phyloP scores from a whole-genome alignment of 2,888 invertebrate genomes.

The Spialia ferax region DNA sequence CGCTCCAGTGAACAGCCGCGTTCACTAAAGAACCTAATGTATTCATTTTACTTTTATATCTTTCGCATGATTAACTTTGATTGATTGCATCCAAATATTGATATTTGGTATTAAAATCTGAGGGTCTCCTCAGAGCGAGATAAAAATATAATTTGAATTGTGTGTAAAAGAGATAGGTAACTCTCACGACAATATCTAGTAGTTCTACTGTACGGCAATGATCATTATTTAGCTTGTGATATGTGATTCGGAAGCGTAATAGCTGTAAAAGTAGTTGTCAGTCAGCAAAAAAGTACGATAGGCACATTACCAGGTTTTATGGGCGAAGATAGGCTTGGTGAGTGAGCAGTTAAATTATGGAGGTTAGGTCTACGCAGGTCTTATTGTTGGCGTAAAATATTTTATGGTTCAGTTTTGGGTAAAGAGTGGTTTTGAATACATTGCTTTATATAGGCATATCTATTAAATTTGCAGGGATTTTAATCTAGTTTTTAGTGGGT shows the following conservation, averaged over 20 bases:
- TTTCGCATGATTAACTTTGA: slow-evolving; percentile 86
- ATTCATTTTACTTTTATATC: slow-evolving; percentile 84
- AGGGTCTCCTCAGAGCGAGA: slow-evolving; percentile 23
- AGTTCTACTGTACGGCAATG: slow-evolving; percentile 29
- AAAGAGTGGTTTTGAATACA: background rate
- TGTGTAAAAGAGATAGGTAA: slow-evolving; percentile 28
- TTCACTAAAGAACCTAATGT: slow-evolving; percentile 75
- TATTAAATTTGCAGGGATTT: background rate
- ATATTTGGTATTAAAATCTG: slow-evolving; percentile 55
- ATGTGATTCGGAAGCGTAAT: slow-evolving; percentile 56
- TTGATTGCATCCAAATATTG: slow-evolving; percentile 85
- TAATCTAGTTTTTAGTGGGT: background rate
- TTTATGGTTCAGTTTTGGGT: slow-evolving; percentile 18
- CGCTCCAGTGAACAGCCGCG: slow-evolving; percentile 72
- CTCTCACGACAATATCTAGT: slow-evolving; percentile 49
- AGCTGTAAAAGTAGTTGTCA: slow-evolving; percentile 38
- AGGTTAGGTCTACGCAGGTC: slow-evolving; percentile 14
- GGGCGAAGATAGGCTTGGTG: slow-evolving; percentile 19
- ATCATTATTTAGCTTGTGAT: slow-evolving; percentile 49
- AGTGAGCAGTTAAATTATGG: slow-evolving; percentile 24
- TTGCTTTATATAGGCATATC: background rate
- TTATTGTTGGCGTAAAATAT: slow-evolving; percentile 31
- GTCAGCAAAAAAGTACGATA: slow-evolving; percentile 15
- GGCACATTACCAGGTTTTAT: slow-evolving; percentile 24
- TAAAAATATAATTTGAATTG: background rate